A percentile compares a stretch with the other conserved stretches of the same genome.
These are phyloP conservation scores for Callionymus lyra DNA, from an alignment of 2,113 vertebrate species.

Conservation along the genomic window DNA sequence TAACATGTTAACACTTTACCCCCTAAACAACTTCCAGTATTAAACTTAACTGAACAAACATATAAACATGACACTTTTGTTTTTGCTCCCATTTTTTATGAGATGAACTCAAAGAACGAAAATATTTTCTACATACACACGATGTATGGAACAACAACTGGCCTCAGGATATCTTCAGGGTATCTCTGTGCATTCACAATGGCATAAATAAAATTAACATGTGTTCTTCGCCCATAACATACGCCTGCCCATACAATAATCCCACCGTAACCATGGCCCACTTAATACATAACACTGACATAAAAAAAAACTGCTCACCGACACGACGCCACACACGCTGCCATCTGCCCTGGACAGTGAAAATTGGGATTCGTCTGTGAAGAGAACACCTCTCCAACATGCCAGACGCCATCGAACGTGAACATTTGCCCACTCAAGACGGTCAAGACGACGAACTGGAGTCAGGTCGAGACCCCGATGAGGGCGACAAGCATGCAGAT, in stretches of 20 bases:
- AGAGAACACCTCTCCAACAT: no score
- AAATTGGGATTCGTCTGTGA: not conserved
- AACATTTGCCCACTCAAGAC: no score
- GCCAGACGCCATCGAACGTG: no score
- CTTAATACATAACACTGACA: not conserved
- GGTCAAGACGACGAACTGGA: no score
- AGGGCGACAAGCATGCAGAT: no score
- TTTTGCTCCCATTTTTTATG: no score
- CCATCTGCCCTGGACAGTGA: not conserved
- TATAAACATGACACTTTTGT: not conserved
- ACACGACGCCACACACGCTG: not conserved
- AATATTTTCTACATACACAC: no score
- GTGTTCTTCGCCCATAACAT: not conserved
- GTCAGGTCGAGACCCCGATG: no score
- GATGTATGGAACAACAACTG: not conserved
- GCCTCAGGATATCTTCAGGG: not conserved
- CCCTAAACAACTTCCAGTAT: no score
- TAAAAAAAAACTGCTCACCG: not conserved
- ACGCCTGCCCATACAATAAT: not conserved
- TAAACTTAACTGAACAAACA: not conserved
- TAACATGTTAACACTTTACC: no score
- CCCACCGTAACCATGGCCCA: not conserved
- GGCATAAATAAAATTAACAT: not conserved
- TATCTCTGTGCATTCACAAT: constrained; percentile 1
- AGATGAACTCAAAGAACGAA: no score